Conservation (phyloP, 2,797 vertebrate species). For the Psittacula echo region DNA sequence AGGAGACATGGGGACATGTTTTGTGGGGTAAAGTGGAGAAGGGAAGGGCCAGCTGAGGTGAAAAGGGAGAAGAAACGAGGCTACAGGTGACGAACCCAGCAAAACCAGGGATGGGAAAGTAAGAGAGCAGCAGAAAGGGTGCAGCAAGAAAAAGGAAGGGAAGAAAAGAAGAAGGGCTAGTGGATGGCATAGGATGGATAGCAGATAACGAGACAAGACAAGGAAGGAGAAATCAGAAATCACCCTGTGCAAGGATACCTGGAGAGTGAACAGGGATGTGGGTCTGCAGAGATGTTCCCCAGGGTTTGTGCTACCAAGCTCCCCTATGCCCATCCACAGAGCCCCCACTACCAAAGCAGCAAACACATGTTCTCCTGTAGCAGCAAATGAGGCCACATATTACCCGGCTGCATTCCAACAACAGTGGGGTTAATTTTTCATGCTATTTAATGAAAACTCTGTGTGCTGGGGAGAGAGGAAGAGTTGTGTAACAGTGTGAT, state of each 20-base stretch:
- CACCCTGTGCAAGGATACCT: neutral
- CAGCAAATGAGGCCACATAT: neutral
- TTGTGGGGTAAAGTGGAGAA: neutral
- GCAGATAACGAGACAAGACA: neutral
- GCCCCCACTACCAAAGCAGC: neutral
- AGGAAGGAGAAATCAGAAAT: neutral
- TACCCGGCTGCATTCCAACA: neutral
- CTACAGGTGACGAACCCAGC: neutral
- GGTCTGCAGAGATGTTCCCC: neutral
- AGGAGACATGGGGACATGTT: neutral
- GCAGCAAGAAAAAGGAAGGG: neutral
- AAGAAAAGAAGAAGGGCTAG: neutral
- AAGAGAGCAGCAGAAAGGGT: neutral
- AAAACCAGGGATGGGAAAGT: neutral
- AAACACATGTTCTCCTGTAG: neutral
- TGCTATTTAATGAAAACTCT: neutral
- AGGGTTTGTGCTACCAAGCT: neutral
- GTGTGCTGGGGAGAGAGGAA: conserved; percentile 5
- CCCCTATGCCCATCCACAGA: neutral
- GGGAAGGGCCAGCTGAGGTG: neutral
- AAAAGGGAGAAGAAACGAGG: neutral
- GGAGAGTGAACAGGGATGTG: neutral
- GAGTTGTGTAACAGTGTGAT: neutral
- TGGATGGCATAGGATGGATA: neutral
- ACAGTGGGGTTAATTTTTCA: neutral